These are phyloP conservation scores for Lomographa bimaculata DNA, from an alignment of 2,888 invertebrate genomes.

Conservation along the genomic window DNA sequence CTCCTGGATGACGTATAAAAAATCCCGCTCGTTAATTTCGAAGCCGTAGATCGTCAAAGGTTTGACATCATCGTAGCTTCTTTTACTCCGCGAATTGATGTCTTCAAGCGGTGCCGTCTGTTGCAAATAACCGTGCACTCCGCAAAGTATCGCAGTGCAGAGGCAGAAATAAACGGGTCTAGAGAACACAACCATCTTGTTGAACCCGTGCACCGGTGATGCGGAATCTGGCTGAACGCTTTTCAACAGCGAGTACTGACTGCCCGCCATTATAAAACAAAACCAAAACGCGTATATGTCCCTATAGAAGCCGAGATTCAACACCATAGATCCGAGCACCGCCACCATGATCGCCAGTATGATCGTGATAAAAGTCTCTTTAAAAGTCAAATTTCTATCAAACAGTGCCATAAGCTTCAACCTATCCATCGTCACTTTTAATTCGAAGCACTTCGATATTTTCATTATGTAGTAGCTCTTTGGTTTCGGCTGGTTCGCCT, in stretches of 20 bases:
- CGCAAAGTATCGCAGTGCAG: slow-evolving; percentile 84
- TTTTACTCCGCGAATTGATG: slow-evolving; percentile 48
- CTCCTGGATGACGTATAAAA: slow-evolving; percentile 87
- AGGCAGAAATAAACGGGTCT: slow-evolving; percentile 97
- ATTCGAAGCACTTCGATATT: slow-evolving; percentile 84
- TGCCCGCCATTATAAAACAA: slow-evolving; percentile 98
- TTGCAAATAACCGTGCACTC: slow-evolving; percentile 68
- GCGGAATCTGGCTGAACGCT: slow-evolving; percentile 99
- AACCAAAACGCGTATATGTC: slow-evolving; percentile 97
- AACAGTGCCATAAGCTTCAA: slow-evolving; percentile 95
- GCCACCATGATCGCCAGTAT: slow-evolving; percentile 93
- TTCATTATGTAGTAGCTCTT: slow-evolving; percentile 90
- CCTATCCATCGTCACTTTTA: slow-evolving; percentile 96
- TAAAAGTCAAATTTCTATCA: slow-evolving; percentile 94
- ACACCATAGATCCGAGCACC: slow-evolving; percentile 91
- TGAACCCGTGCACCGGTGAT: slow-evolving; percentile 99
- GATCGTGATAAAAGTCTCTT: slow-evolving; percentile 92
- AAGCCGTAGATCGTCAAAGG: slow-evolving; percentile 75
- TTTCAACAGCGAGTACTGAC: slow-evolving; percentile 98
- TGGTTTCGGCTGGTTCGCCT: slow-evolving; percentile 78
- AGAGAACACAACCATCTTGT: slow-evolving; percentile 96
- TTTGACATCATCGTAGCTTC: slow-evolving; percentile 53
- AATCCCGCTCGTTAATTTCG: slow-evolving; percentile 77
- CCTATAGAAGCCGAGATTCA: slow-evolving; percentile 93
- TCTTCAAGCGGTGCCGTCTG: slow-evolving; percentile 48